phyloP scores from a whole-genome alignment of 2,888 invertebrate genomes.

The Synanthedon tipuliformis region DNA sequence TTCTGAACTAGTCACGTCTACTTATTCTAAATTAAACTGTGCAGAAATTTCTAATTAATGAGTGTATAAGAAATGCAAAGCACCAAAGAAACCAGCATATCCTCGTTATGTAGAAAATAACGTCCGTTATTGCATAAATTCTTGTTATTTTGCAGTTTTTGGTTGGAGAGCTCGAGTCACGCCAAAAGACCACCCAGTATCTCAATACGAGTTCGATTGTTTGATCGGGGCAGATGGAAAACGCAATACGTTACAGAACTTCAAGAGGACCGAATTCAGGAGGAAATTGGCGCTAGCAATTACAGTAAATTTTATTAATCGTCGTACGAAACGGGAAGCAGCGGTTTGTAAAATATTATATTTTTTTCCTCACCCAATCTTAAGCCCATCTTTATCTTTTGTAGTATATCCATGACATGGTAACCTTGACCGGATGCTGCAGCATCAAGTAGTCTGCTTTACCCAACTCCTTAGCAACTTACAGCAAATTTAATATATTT shows the following conservation, averaged over 20 bases:
- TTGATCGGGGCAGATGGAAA: constrained; percentile 98
- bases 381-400: too few relatives aligned
- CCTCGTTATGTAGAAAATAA: too few relatives aligned
- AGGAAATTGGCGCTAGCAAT: constrained; percentile 99
- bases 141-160: constrained; percentile 60
- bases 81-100: too few relatives aligned
- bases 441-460: too few relatives aligned
- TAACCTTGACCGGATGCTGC: too few relatives aligned
- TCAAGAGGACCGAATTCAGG: constrained; percentile 94
- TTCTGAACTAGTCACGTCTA: too few relatives aligned
- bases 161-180: constrained; percentile 87
- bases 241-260: constrained; percentile 92
- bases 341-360: constrained; percentile 32
- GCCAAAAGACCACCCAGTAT: constrained; percentile 86
- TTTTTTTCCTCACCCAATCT: not conserved
- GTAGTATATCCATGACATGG: too few relatives aligned
- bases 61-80: too few relatives aligned
- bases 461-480: too few relatives aligned
- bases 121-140: not conserved
- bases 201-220: constrained; percentile 95
- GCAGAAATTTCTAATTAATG: too few relatives aligned
- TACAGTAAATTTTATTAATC: constrained; percentile 98
- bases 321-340: constrained; percentile 92
- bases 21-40: too few relatives aligned
- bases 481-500: too few relatives aligned